Percentiles rank a stretch among this genome's conserved stretches.
Conservation (phyloP, 2,888 invertebrate species). For the Julus scanicus region DNA sequence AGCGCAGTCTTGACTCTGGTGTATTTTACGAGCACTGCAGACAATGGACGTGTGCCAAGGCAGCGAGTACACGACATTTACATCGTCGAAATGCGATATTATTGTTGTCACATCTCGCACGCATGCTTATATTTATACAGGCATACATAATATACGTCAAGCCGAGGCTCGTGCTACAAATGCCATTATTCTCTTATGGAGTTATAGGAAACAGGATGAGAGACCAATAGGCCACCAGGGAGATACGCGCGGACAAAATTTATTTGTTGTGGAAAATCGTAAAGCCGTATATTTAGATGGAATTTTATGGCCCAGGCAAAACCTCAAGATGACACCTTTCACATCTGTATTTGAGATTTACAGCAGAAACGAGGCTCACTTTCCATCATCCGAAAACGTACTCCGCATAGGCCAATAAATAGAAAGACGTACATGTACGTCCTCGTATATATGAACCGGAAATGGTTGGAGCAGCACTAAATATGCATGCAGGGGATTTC, state of each 20-base stretch:
- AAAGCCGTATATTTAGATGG: constrained; percentile 47
- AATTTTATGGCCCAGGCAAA: constrained; percentile 43
- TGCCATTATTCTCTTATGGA: constrained; percentile 49
- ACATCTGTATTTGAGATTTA: constrained; percentile 45
- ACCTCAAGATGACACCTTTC: constrained; percentile 47
- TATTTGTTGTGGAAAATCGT: constrained; percentile 48
- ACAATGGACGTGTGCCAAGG: constrained; percentile 39
- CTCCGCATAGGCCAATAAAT: constrained; percentile 39
- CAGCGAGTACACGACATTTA: constrained; percentile 40
- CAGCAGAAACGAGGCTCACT: constrained; percentile 43
- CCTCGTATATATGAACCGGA: constrained; percentile 36
- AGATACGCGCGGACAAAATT: constrained; percentile 49
- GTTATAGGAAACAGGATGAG: constrained; percentile 46
- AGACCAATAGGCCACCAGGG: constrained; percentile 49
- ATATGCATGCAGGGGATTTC: constrained; percentile 39
- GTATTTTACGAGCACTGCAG: constrained; percentile 45
- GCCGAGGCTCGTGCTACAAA: constrained; percentile 38
- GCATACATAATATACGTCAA: constrained; percentile 20
- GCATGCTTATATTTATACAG: constrained; percentile 43
- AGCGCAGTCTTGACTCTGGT: constrained; percentile 15
- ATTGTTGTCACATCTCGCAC: constrained; percentile 45
- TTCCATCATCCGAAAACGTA: constrained; percentile 21
- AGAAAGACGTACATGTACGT: constrained; percentile 21
- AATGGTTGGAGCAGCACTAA: constrained; percentile 23
- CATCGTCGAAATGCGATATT: constrained; percentile 45